Evolutionary conservation across 2,797 vertebrate species (phyloP), one percentile per base, ranked within the genome.

Genomic region (Labeo calbasu): DNA sequence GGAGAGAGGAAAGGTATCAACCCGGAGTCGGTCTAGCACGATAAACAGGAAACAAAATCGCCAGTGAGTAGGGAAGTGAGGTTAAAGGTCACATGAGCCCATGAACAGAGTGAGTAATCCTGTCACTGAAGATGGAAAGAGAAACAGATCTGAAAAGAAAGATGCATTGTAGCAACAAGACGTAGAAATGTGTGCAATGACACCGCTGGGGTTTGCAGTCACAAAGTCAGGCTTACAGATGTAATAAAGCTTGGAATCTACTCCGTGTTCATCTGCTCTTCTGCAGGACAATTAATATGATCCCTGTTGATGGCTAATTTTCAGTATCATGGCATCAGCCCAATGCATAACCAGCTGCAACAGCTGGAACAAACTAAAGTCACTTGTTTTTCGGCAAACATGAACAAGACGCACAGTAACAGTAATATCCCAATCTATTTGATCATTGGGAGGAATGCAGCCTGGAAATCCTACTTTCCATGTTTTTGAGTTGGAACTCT

Each of bases 31-130:
- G 77, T 86, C 76, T 86, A 84, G 51, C 83, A 84, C 66, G 80
- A 86, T 88, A 91, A 93, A 92, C 90, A 92, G 90, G 92, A 94
- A 92, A 89, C 81, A 13, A 86, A 89, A 72, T 23, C 50, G 70
- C 86, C 57, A 87, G 84, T 66, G 73, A 85, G 80, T 88, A 89
- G 91, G 92, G 92, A 93, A 89, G 88, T 89, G 81, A 88, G 90
- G 89, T 76, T 81, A 86, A 73, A 70, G 90, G 88, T 90, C 82
- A 86, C 85, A 80, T 65, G 65, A 79, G 72, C 63, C 50, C 32
- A 81, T 70, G 51, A 82, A 86, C 53, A 80, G 83, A 82, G 55
- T 82, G 86, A 72, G 80, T 84, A 79, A 86, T 77, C 89, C 84
- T 88, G 85, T 88, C 68, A 61, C 70, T 88, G 68, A 78, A 88